phyloP scores from a whole-genome alignment of 1,140 invertebrate genomes.

The Hesperophylax magnus region DNA sequence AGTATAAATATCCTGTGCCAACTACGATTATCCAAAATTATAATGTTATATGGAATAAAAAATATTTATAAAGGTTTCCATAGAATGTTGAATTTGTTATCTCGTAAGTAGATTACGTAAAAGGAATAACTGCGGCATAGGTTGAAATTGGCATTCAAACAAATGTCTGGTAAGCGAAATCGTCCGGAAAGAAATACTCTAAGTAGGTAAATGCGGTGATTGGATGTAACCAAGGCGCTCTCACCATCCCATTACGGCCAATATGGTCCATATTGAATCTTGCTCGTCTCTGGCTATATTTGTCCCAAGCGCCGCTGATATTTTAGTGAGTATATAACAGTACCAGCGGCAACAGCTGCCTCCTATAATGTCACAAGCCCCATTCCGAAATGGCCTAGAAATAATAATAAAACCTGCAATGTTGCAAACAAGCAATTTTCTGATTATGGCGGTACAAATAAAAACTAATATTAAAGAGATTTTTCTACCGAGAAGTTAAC shows the following conservation, averaged over 20 bases:
- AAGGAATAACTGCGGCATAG: too few species aligned
- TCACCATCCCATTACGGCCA: background rate
- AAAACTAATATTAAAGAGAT: too few species aligned
- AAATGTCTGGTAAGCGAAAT: background rate
- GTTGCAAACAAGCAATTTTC: too few species aligned
- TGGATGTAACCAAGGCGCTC: background rate
- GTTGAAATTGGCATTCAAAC: background rate
- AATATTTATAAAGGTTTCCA: too few species aligned
- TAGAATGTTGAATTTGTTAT: too few species aligned
- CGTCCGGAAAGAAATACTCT: background rate
- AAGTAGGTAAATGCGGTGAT: background rate
- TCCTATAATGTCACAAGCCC: background rate
- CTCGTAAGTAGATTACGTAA: too few species aligned
- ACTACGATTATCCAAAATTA: too few species aligned
- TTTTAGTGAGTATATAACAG: constrained; percentile 23
- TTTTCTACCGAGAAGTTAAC: too few species aligned
- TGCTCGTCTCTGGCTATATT: constrained; percentile 19
- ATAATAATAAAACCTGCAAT: too few species aligned
- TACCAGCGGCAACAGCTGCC: constrained; percentile 13
- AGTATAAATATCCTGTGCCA: too few species aligned
- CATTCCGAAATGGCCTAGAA: background rate
- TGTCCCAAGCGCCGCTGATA: constrained; percentile 28
- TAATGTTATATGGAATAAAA: too few species aligned
- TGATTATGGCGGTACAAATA: too few species aligned
- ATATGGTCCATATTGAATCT: constrained; percentile 34